Evolutionary conservation across 1,140 invertebrate species (phyloP), one percentile per base, ranked within the genome.

Genomic region (Diachasma alloeum): DNA sequence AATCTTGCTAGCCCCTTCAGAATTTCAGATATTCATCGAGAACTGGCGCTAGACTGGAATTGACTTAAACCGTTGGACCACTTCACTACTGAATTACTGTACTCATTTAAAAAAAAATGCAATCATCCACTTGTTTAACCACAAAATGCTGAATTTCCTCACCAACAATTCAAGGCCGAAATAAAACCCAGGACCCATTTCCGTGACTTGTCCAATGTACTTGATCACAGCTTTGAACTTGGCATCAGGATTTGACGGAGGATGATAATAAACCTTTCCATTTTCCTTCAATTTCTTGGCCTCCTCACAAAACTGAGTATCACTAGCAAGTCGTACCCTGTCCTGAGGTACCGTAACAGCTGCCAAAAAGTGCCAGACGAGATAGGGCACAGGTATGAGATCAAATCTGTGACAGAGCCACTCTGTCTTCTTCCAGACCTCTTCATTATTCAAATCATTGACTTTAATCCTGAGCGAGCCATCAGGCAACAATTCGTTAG

Each of bases 161-260:
- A 92, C 92, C 89, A 91, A 82, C 80, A 92, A 76, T 80, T 92
- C 90, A 73, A 93, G 83, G 31, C 91, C 91, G 86, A 91, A 91
- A 81, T 91, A 91, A 82, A 90, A 88, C 46, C 90, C 91, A 48
- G 82, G 76, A 44, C 91, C 91, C 22, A 91, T 79, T 72, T 91
- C 90, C 72, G 85, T 81, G 56, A 92, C 91, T 75, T 83, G 82
- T 37, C 91, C 91, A 70, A 91, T 91, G 79, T 88, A 92, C 80
- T 88, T 91, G 73, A 92, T 86, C 71, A 84, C 86, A 26, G 85
- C 85, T 31, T 81, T 85, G 82, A 81, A 85, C 59, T 78, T 84
- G 72, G 15, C 67, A 6, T 68, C 66, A 8, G 39, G 46, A n/a
- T 70, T 78, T 48, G 48, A 19, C 70, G 82, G 79, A 19, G 73